phyloP scores from a whole-genome alignment of 2,888 invertebrate species.

The Chymomyza caudatula region DNA sequence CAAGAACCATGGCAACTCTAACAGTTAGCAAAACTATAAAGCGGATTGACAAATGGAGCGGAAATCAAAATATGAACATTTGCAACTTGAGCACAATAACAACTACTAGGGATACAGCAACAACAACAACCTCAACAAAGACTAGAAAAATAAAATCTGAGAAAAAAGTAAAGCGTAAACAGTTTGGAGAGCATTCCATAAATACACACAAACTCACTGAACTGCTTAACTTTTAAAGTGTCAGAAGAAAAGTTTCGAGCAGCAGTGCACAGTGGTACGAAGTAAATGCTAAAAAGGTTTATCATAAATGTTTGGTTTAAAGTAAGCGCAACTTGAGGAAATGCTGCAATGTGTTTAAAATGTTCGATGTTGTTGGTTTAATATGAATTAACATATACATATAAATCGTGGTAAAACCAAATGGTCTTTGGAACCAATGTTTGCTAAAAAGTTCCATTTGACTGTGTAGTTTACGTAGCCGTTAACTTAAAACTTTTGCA shows the following conservation, averaged over 20 bases:
- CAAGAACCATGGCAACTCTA: neutral
- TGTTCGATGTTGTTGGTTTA: neutral
- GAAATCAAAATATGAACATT: conserved; percentile 36
- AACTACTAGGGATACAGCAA: conserved; percentile 4
- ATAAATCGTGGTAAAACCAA: neutral
- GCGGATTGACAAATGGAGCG: conserved; percentile 54
- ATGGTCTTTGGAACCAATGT: neutral
- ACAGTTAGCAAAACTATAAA: conserved; percentile 30
- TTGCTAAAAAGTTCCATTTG: neutral
- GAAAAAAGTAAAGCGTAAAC: conserved; percentile 22
- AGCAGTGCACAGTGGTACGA: conserved; percentile 19
- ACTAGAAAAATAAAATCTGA: neutral
- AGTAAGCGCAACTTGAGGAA: neutral
- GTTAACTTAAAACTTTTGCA: neutral
- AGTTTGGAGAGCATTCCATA: conserved; percentile 24
- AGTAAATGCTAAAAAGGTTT: neutral
- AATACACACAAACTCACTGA: conserved; percentile 27
- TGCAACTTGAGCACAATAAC: conserved; percentile 16
- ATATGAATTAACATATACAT: too few relatives aligned
- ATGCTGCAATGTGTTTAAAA: neutral
- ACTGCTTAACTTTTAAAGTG: conserved; percentile 36
- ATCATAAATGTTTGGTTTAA: neutral
- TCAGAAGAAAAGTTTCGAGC: neutral
- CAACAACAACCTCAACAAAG: neutral
- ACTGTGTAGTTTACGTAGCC: neutral